phyloP scores from a whole-genome alignment of 2,888 invertebrate species.

The Druceiella hillmani region DNA sequence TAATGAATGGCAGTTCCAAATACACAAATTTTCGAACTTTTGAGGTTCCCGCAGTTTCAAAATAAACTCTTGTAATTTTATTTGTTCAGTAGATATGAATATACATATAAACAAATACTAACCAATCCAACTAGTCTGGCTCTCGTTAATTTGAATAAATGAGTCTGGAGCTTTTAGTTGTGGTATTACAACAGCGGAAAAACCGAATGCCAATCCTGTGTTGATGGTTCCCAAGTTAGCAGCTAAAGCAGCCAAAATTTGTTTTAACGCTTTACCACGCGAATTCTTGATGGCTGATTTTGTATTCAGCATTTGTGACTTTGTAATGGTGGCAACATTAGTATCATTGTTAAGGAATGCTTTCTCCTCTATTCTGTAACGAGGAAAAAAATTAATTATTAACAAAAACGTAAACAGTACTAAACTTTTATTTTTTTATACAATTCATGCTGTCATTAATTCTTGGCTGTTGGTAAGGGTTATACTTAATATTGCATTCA shows the following conservation, averaged over 20 bases:
- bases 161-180: constrained; percentile 50
- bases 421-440: no score
- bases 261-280: constrained; percentile 44
- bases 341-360: constrained; percentile 43
- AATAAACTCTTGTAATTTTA: no score
- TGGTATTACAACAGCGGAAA: constrained; percentile 61
- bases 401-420: no score
- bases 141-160: constrained; percentile 47
- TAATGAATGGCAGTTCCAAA: no score
- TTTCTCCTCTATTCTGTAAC: constrained; percentile 35
- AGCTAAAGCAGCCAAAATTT: constrained; percentile 58
- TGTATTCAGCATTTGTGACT: constrained; percentile 27
- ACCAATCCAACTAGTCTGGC: constrained; percentile 65
- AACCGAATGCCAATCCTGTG: constrained; percentile 66
- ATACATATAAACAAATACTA: no score
- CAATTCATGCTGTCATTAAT: no score
- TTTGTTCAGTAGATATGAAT: no score
- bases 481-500: no score
- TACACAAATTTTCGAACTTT: no score
- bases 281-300: constrained; percentile 33
- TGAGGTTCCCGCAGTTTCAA: no score
- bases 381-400: constrained; percentile 24
- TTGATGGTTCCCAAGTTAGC: constrained; percentile 65
- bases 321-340: constrained; percentile 29
- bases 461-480: no score